Evolutionary conservation across 2,113 vertebrate species (phyloP).

Genomic region (Zapus hudsonius): DNA sequence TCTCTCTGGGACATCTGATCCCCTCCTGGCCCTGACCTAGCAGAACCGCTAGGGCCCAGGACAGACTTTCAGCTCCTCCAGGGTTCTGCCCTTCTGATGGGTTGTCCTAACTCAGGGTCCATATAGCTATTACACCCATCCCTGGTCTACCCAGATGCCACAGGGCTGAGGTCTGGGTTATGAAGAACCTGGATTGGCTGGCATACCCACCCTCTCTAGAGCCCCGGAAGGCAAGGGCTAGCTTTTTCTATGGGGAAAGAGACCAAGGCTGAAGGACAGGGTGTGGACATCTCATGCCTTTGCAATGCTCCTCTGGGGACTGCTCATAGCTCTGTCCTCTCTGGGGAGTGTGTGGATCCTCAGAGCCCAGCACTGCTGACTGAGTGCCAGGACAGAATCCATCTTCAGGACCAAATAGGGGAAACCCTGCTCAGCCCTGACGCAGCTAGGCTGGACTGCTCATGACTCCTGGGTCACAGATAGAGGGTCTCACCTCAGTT

Average conservation of each 20-base stretch:
- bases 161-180: neutral
- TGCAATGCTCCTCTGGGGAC: neutral
- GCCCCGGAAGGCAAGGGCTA: no score
- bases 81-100: neutral
- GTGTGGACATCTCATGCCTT: accelerated
- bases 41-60: neutral
- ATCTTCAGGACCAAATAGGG: accelerated
- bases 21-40: neutral
- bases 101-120: accelerated
- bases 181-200: accelerated
- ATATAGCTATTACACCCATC: no score
- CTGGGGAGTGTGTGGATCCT: neutral
- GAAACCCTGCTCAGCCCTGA: neutral
- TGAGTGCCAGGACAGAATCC: accelerated
- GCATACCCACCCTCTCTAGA: accelerated
- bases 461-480: accelerated
- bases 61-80: accelerated
- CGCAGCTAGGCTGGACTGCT: neutral
- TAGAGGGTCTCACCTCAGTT: neutral
- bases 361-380: accelerated
- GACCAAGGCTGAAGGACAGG: accelerated
- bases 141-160: accelerated
- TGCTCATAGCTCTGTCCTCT: neutral
- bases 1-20: neutral
- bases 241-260: no score